phyloP scores from a whole-genome alignment of 2,113 vertebrate genomes.

The Caretta caretta region DNA sequence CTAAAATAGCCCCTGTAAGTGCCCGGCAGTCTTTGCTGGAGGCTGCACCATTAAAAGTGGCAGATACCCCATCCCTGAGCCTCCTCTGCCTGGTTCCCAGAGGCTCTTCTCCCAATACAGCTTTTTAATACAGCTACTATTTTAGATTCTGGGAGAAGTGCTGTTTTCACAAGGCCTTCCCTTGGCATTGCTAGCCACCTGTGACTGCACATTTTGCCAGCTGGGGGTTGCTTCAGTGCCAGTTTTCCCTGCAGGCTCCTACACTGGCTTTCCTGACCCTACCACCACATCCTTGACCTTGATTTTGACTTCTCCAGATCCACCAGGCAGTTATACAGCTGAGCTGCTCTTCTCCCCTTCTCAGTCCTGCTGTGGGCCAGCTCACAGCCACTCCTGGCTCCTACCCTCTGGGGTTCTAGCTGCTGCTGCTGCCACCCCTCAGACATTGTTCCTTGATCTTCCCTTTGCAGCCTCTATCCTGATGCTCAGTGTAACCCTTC shows the following conservation, averaged over 20 bases:
- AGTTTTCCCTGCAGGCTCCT: neutral
- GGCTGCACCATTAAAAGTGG: neutral
- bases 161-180: no score
- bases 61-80: neutral
- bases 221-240: neutral
- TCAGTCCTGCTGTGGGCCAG: neutral
- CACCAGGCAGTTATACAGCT: neutral
- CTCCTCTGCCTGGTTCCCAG: no score
- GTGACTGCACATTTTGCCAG: neutral
- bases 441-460: neutral
- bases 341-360: neutral
- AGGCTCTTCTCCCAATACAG: neutral
- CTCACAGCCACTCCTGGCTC: neutral
- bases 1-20: neutral
- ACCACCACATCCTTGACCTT: neutral
- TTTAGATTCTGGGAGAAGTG: no score
- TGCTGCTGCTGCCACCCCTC: neutral
- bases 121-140: neutral
- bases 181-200: no score
- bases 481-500: neutral
- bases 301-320: no score
- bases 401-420: neutral
- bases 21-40: neutral
- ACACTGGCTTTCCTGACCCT: neutral
- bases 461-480: neutral